Evolutionary conservation across 2,113 vertebrate genomes (phyloP).

Genomic region (Calidris pygmaea): DNA sequence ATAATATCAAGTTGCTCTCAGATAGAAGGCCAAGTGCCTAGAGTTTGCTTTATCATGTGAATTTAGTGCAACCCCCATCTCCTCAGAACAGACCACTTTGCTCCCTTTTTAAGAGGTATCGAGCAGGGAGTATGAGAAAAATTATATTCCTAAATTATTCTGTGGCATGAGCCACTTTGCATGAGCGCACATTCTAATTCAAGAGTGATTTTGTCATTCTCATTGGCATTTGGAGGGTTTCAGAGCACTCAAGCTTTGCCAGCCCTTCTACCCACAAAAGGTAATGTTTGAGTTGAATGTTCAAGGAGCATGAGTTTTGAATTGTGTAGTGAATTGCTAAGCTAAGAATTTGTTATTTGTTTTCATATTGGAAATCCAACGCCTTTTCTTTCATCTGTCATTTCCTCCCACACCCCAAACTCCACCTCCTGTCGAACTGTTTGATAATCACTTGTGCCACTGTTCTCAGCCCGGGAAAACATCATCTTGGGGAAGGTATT

Average conservation of each 20-base stretch:
- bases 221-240: neutral
- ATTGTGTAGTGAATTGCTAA: neutral
- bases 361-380: neutral
- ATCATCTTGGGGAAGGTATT: neutral
- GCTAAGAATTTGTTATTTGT: neutral
- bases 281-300: neutral
- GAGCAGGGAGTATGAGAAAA: neutral
- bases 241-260: neutral
- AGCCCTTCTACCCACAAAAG: conserved; percentile 4
- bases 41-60: neutral
- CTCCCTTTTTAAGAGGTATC: neutral
- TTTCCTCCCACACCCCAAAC: neutral
- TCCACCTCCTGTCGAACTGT: neutral
- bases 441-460: neutral
- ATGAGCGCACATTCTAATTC: neutral
- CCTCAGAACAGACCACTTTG: neutral
- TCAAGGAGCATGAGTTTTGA: neutral
- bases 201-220: conserved; percentile 1
- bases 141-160: neutral
- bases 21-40: neutral
- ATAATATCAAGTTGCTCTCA: neutral
- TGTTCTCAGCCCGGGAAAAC: neutral
- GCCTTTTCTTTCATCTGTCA: neutral
- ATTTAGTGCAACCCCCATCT: neutral
- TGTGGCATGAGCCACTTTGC: neutral